phyloP scores from a whole-genome alignment of 2,888 invertebrate genomes.

The Hypselothyrea guttata region DNA sequence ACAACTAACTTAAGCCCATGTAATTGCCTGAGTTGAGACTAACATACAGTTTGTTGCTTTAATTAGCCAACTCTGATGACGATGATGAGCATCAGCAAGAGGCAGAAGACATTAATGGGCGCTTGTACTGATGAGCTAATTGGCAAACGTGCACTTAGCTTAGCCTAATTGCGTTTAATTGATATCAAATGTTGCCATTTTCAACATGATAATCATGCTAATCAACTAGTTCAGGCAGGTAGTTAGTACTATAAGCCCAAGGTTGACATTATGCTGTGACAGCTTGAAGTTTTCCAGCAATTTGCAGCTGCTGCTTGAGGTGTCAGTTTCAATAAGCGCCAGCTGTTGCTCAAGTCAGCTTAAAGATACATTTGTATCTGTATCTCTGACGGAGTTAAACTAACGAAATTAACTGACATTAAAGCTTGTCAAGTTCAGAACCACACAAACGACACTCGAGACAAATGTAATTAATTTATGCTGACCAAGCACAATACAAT shows the following conservation, averaged over 20 bases:
- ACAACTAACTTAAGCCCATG: conserved; percentile 30
- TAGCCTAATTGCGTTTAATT: conserved; percentile 45
- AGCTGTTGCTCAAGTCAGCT: conserved; percentile 4
- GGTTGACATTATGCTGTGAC: too few relatives aligned
- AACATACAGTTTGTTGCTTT: conserved; percentile 52
- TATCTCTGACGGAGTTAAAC: too few relatives aligned
- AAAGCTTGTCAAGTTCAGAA: conserved; percentile 3
- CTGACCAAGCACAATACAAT: conserved; percentile 47
- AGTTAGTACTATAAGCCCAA: too few relatives aligned
- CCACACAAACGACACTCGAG: background rate
- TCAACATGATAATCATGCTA: conserved; percentile 25
- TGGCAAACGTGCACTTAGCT: conserved; percentile 17
- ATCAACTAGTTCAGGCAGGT: background rate
- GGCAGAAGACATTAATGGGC: background rate
- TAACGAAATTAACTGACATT: conserved; percentile 2
- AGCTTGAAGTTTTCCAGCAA: background rate
- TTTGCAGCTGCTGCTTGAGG: background rate
- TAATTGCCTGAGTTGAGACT: conserved; percentile 33
- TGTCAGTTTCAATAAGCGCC: conserved; percentile 17
- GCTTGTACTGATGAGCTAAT: conserved; percentile 18
- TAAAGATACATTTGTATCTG: background rate
- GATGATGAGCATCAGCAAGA: conserved; percentile 7
- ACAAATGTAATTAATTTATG: conserved; percentile 68
- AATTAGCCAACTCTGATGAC: conserved; percentile 50
- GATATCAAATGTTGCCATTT: conserved; percentile 40